phyloP scores from a whole-genome alignment of 2,888 invertebrate species.

The Callosobruchus maculatus region DNA sequence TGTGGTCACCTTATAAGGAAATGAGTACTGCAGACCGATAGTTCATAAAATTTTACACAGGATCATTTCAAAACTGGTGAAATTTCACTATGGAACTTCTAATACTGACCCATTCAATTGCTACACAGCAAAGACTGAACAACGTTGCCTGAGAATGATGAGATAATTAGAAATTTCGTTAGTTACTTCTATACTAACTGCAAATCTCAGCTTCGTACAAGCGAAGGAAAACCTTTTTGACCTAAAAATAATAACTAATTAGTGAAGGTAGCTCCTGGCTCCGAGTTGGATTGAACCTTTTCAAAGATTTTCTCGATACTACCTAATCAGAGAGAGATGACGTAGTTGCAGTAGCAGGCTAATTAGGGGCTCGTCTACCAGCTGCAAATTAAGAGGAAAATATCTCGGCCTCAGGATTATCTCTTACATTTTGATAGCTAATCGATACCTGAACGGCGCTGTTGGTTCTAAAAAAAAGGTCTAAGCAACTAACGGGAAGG shows the following conservation, averaged over 20 bases:
- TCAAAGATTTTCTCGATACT: not conserved
- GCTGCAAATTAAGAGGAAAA: not conserved
- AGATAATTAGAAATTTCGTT: no score
- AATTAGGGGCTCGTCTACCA: not conserved
- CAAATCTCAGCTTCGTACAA: no score
- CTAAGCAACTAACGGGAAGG: not conserved
- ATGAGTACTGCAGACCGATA: no score
- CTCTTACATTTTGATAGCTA: not conserved
- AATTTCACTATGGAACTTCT: no score
- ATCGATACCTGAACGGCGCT: not conserved
- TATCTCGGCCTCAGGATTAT: not conserved
- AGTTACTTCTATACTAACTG: no score
- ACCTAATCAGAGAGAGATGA: not conserved
- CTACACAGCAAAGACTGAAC: no score
- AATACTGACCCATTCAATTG: no score
- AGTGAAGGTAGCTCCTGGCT: not conserved
- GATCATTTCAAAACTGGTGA: no score
- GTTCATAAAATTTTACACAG: no score
- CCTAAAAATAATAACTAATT: not conserved
- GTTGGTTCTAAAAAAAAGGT: not conserved
- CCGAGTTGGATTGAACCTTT: not conserved
- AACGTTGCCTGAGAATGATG: no score
- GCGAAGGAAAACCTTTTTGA: not conserved
- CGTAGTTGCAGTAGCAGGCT: not conserved
- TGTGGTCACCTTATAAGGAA: no score